Evolutionary conservation across 2,113 vertebrate species (phyloP).

Genomic region (Himantopus leucocephalus): DNA sequence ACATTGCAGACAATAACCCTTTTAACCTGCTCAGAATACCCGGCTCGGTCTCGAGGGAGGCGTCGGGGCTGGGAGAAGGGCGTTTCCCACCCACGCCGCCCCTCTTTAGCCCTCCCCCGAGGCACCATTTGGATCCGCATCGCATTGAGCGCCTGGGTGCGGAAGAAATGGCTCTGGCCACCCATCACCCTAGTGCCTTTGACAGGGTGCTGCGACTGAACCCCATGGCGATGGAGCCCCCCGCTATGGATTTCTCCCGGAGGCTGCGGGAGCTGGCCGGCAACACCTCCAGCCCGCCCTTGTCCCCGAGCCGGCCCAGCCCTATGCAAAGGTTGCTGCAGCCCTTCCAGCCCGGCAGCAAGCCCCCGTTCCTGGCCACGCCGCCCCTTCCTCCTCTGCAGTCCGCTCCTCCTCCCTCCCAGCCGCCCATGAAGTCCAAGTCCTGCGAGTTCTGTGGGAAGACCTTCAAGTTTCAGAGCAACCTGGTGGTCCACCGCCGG

Average conservation of each 20-base stretch:
- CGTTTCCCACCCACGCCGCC: slow-evolving; percentile 98
- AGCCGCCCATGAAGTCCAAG: slow-evolving; percentile 90
- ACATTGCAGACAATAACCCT: slow-evolving; percentile 98
- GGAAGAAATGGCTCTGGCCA: slow-evolving; percentile 97
- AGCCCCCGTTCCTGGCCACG: slow-evolving; percentile 95
- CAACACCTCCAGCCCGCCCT: slow-evolving; percentile 96
- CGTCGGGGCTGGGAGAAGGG: slow-evolving; percentile 86
- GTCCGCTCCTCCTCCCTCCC: slow-evolving; percentile 92
- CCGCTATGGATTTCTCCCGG: slow-evolving; percentile 99
- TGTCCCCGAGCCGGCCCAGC: slow-evolving; percentile 95
- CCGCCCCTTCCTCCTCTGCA: slow-evolving; percentile 95
- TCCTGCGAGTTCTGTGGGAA: slow-evolving; percentile 99
- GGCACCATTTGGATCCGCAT: slow-evolving; percentile 97
- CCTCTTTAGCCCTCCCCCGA: slow-evolving; percentile 97
- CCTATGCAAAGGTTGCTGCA: slow-evolving; percentile 99
- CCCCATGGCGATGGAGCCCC: slow-evolving; percentile 96
- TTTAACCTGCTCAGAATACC: slow-evolving; percentile 99
- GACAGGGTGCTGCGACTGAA: slow-evolving; percentile 99
- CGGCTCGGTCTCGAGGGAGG: slow-evolving; percentile 93
- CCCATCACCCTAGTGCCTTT: slow-evolving; percentile 99
- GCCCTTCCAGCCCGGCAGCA: slow-evolving; percentile 96
- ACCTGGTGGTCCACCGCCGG: slow-evolving; percentile 96
- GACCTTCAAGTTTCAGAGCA: slow-evolving; percentile 99
- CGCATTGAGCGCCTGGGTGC: slow-evolving; percentile 96
- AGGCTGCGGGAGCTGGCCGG: slow-evolving; percentile 97